Evolutionary conservation across 2,113 vertebrate species (phyloP).

Genomic region (Athene noctua): DNA sequence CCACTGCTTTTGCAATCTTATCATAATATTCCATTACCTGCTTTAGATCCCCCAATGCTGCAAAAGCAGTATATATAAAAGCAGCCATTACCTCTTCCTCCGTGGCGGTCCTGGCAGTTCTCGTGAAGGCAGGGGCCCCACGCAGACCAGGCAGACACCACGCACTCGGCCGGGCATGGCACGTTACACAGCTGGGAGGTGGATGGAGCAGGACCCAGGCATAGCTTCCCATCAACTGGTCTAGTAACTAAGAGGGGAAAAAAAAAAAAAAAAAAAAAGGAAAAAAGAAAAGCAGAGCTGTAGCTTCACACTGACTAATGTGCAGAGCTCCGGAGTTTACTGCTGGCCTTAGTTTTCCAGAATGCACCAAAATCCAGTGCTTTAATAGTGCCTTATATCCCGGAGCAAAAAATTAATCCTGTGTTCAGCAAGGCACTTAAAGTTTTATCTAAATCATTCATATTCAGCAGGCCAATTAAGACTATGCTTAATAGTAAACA

Average conservation of each 20-base stretch:
- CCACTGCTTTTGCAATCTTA: neutral
- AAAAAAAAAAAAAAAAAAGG: neutral
- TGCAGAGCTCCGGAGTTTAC: neutral
- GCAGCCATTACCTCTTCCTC: constrained; percentile 81
- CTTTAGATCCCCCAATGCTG: neutral
- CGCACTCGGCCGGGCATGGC: constrained; percentile 80
- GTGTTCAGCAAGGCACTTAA: neutral
- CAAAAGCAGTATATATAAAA: neutral
- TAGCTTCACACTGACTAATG: neutral
- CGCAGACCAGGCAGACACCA: constrained; percentile 83
- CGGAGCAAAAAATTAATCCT: neutral
- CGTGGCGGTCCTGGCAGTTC: constrained; percentile 84
- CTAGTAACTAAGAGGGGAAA: constrained; percentile 75
- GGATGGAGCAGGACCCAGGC: constrained; percentile 75
- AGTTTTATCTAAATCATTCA: neutral
- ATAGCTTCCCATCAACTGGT: constrained; percentile 82
- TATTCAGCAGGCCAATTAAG: neutral
- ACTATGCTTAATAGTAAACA: neutral
- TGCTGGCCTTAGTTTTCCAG: neutral
- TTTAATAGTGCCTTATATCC: neutral
- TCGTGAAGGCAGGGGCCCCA: constrained; percentile 88
- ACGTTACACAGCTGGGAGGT: constrained; percentile 82
- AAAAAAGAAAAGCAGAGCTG: neutral
- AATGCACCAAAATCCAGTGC: neutral
- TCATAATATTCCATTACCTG: neutral